Evolutionary conservation across 2,113 vertebrate species (phyloP).

Genomic region (Ictalurus furcatus): DNA sequence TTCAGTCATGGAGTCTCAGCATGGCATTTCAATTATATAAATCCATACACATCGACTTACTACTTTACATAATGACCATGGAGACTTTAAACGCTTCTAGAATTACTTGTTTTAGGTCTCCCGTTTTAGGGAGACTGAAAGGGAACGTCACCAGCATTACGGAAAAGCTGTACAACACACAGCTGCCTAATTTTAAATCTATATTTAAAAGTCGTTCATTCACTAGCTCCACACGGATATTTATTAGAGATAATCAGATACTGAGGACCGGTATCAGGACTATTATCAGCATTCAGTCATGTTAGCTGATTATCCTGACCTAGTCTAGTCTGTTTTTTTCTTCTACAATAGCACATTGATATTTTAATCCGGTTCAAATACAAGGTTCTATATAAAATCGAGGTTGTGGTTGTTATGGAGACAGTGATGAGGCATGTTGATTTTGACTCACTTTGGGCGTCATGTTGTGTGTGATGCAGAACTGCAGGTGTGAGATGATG

Average conservation of each 20-base stretch:
- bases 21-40: too few species aligned
- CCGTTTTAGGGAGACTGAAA: background rate
- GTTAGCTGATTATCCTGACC: background rate
- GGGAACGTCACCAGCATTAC: background rate
- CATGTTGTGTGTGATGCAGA: slow-evolving; percentile 99
- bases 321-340: background rate
- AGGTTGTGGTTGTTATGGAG: background rate
- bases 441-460: slow-evolving; percentile 82
- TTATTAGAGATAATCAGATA: too few species aligned
- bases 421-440: background rate
- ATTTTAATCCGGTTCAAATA: background rate
- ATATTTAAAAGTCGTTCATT: background rate
- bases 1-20: background rate
- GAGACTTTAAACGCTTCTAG: background rate
- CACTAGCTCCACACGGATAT: background rate
- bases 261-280: too few species aligned
- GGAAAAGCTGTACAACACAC: background rate
- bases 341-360: background rate
- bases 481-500: slow-evolving; percentile 95
- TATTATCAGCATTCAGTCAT: background rate
- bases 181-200: background rate
- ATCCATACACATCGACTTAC: background rate
- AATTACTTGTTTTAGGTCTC: background rate
- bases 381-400: background rate
- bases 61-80: background rate